Base-by-base conservation (phyloP, 2,797 vertebrate species). In the Vultur gryphus region DNA sequence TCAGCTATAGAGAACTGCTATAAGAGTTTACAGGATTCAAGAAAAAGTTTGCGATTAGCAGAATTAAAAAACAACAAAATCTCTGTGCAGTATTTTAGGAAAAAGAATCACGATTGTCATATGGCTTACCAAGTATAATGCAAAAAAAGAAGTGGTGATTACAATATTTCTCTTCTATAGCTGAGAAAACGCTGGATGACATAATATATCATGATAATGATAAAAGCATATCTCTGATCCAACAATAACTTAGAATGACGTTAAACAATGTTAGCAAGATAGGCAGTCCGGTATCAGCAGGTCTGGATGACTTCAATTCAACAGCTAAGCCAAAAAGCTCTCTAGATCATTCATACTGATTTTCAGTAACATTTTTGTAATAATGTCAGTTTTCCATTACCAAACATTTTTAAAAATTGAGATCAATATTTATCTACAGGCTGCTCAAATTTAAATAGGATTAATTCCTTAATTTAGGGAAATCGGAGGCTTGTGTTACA, bases 361-460 rank as follows among this genome's bases (percentile, higher is more conserved):
- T 91, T 92, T 85, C 51, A 85, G 75, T 82, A 90, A 92, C 31
- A 73, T 28, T 93, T 96, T 31, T 65, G n/a, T 58, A 90, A 91
- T 84, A 77, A 82, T 17, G 16, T 71, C 77, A 7, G 61, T 76
- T 90, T 81, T 92, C 35, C 73, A 79, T 78, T 85, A 59, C 82
- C 70, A 73, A 83, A 85, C 39, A 17, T 55, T 79, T 95, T 76
- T 72, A 3, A 5, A 39, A 94, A 70, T 57, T 67, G 72, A 73
- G 46, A 96, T 90, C 80, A 89, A 82, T 82, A 92, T 94, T 87
- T 92, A 87, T 84, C 70, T 94, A 79, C 59, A 76, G 55, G 44
- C 18, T 83, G n/a, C 55, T 89, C 37, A 85, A 59, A 79, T 84
- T 73, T 92, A 92, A 90, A 62, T 41, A 80, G 64, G 59, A 91